Evolutionary conservation across 2,888 invertebrate species (phyloP).

Genomic region (Eucera pruinosa): DNA sequence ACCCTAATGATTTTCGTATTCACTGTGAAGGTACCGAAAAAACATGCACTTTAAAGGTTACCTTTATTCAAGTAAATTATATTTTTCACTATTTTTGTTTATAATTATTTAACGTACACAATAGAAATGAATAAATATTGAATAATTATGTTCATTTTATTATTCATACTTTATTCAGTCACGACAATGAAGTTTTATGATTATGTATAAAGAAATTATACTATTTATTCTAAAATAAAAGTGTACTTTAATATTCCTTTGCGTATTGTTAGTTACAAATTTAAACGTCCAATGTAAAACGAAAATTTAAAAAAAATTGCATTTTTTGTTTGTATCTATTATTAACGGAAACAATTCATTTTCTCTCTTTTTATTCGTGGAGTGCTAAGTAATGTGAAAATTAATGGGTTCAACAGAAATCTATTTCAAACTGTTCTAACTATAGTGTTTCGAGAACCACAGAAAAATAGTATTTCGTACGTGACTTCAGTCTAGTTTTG

Average conservation of each 20-base stretch:
- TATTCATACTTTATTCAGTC: no score
- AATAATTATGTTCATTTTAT: no score
- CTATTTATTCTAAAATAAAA: no score
- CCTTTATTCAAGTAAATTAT: no score
- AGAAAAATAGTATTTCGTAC: constrained; percentile 4
- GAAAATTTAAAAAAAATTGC: not conserved
- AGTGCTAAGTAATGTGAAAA: not conserved
- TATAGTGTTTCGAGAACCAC: not conserved
- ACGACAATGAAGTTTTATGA: no score
- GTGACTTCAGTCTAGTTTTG: constrained; percentile 16
- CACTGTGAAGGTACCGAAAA: no score
- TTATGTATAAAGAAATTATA: not conserved
- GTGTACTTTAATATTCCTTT: not conserved
- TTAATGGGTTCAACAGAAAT: constrained; percentile 1
- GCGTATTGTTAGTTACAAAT: not conserved
- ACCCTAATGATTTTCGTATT: no score
- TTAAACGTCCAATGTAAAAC: not conserved
- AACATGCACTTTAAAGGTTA: no score
- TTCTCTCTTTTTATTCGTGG: not conserved
- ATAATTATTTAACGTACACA: no score
- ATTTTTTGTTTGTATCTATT: not conserved
- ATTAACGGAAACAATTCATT: not conserved
- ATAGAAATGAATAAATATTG: no score
- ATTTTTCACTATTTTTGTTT: no score
- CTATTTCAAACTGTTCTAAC: constrained; percentile 22